Evolutionary conservation across 2,113 vertebrate genomes (phyloP).

Genomic region (Macaca nemestrina): DNA sequence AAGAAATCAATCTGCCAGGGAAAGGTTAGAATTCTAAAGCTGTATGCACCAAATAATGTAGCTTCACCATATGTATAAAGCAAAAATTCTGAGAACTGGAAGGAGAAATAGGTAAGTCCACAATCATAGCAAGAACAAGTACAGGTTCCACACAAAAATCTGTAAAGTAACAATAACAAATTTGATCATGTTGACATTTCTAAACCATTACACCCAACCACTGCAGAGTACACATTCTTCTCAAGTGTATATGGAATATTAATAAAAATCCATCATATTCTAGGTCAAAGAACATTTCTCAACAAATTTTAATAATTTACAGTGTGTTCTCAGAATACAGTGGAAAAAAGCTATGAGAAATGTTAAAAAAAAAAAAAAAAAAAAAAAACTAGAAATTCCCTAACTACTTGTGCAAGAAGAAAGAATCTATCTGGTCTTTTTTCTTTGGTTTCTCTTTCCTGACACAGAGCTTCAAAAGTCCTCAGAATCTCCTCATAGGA

Average conservation of each 20-base stretch:
- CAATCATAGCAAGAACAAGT: background rate
- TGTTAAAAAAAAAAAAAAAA: background rate
- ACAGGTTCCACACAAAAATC: background rate
- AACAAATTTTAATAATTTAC: background rate
- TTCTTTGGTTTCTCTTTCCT: background rate
- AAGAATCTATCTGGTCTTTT: background rate
- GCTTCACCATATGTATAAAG: background rate
- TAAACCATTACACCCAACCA: background rate
- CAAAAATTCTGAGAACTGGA: constrained; percentile 31
- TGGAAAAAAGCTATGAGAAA: constrained; percentile 42
- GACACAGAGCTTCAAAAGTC: background rate
- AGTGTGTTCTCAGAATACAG: background rate
- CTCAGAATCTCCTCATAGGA: background rate
- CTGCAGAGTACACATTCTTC: background rate
- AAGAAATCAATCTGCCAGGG: background rate
- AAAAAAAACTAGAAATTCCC: background rate
- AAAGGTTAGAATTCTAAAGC: background rate
- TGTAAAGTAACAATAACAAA: background rate
- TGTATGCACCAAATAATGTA: background rate
- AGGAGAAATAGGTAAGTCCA: background rate
- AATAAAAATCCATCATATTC: background rate
- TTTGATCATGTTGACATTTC: background rate
- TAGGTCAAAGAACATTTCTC: background rate
- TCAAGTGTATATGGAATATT: background rate
- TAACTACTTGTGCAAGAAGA: background rate